These are phyloP conservation scores for Diachrysia chrysitis DNA, from an alignment of 2,888 invertebrate genomes.

Conservation along the genomic window DNA sequence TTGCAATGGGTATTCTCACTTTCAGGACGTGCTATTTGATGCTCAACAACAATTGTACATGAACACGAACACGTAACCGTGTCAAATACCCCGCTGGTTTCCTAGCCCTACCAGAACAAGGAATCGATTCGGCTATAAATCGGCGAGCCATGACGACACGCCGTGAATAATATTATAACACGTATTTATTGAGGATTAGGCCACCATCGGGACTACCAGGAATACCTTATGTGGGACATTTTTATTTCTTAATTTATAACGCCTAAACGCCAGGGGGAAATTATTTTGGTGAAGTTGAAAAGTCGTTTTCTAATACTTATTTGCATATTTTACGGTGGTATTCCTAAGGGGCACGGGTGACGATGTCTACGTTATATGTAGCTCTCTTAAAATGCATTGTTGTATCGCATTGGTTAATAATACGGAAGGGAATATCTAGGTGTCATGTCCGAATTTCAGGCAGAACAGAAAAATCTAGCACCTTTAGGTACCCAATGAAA, in stretches of 20 bases:
- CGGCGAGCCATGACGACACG: conserved; percentile 78
- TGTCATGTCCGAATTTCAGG: neutral
- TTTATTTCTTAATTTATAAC: conserved; percentile 65
- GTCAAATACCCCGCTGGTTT: conserved; percentile 49
- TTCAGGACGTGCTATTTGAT: neutral
- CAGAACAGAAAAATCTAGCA: neutral
- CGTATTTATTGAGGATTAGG: conserved; percentile 80
- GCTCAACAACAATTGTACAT: too few relatives aligned
- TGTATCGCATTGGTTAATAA: neutral
- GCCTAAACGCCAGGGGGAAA: conserved; percentile 32
- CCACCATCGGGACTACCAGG: conserved; percentile 59
- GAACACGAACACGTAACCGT: neutral
- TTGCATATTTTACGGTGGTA: conserved; percentile 30
- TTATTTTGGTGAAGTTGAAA: conserved; percentile 20
- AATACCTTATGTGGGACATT: conserved; percentile 44
- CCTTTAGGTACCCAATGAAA: too few relatives aligned
- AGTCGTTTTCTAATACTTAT: conserved; percentile 29
- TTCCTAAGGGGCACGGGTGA: neutral
- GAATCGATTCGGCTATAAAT: conserved; percentile 82
- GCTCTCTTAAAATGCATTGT: neutral
- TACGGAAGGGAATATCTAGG: neutral
- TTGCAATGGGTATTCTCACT: too few relatives aligned
- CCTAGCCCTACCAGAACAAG: conserved; percentile 68
- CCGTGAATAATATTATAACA: conserved; percentile 81
- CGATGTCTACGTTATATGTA: neutral